Conservation (phyloP, 2,888 invertebrate species). For the Yponomeuta evonymella region DNA sequence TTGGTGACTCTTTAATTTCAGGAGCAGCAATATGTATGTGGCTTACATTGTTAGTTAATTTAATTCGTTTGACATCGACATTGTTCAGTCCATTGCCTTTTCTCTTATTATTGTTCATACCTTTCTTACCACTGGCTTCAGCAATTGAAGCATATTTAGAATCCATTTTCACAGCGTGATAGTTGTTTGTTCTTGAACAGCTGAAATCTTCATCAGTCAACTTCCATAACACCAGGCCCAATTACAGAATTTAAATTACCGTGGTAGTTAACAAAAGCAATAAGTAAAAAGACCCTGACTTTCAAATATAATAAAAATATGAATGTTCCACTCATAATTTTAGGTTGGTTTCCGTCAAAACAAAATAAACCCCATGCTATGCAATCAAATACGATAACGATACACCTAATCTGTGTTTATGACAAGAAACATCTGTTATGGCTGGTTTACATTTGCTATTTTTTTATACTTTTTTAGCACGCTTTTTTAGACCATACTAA, state of each 20-base stretch:
- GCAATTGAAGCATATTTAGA: slow-evolving; percentile 59
- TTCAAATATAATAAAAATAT: too few relatives aligned
- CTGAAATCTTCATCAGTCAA: too few relatives aligned
- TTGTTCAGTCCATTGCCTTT: slow-evolving; percentile 33
- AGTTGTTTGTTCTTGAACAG: too few relatives aligned
- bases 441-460: too few relatives aligned
- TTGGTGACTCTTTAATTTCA: neutral
- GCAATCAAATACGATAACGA: too few relatives aligned
- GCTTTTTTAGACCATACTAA: too few relatives aligned
- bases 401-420: too few relatives aligned
- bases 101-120: slow-evolving; percentile 36
- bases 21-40: neutral
- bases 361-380: neutral
- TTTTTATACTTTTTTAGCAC: too few relatives aligned
- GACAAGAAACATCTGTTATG: too few relatives aligned
- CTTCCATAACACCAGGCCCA: neutral
- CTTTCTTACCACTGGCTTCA: slow-evolving; percentile 33
- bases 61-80: slow-evolving; percentile 45
- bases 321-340: neutral
- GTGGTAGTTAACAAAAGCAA: neutral
- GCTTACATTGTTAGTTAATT: slow-evolving; percentile 25
- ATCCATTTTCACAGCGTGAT: slow-evolving; percentile 43
- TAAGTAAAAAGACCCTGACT: neutral
- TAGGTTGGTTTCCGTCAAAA: neutral
- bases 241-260: neutral